phyloP scores from a whole-genome alignment of 2,888 invertebrate species.

The Petrolisthes manimaculis region DNA sequence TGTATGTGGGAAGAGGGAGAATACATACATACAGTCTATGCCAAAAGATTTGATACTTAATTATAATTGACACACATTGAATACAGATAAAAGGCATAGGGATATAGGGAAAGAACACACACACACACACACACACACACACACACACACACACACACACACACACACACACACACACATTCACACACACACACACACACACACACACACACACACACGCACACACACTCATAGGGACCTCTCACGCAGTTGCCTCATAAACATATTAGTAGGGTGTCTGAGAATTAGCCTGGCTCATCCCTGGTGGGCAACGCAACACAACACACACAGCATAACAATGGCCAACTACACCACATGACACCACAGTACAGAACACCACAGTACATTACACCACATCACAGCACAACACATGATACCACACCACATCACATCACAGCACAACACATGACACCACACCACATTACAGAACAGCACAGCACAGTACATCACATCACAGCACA shows the following conservation, averaged over 20 bases:
- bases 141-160: not conserved
- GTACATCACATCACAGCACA: not conserved
- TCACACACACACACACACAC: not conserved
- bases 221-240: not conserved
- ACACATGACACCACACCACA: too few relatives aligned
- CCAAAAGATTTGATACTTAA: too few relatives aligned
- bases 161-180: constrained; percentile 3
- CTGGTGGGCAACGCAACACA: not conserved
- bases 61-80: not conserved
- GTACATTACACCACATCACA: not conserved
- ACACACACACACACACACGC: not conserved
- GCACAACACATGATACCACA: too few relatives aligned
- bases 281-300: not conserved
- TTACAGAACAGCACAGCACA: too few relatives aligned
- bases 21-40: too few relatives aligned
- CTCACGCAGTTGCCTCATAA: not conserved
- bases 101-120: not conserved
- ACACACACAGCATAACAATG: not conserved
- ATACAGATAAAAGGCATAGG: not conserved
- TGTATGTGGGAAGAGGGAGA: too few relatives aligned
- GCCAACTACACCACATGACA: not conserved
- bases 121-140: not conserved
- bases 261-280: not conserved
- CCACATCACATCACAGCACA: too few relatives aligned
- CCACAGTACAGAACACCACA: not conserved